Conservation (phyloP, 2,888 invertebrate species). For the Stegana nigrithorax region DNA sequence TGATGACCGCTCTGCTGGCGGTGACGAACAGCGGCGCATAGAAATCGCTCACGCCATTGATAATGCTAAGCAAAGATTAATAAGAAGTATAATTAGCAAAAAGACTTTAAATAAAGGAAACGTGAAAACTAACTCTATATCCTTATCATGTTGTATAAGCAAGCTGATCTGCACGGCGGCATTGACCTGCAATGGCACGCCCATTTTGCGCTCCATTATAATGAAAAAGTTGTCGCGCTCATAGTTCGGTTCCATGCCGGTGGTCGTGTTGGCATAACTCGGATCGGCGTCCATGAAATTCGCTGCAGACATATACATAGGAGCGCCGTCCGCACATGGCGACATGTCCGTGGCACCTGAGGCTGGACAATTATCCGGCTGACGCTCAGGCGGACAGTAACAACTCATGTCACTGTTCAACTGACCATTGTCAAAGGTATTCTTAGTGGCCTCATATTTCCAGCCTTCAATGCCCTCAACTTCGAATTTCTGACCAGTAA, state of each 20-base stretch:
- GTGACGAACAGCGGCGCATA: conserved; percentile 59
- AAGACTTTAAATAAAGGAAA: not conserved
- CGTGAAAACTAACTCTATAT: conserved; percentile 71
- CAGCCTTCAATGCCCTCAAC: conserved; percentile 55
- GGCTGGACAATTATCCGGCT: conserved; percentile 67
- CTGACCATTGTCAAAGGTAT: conserved; percentile 80
- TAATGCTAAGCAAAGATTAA: conserved; percentile 40
- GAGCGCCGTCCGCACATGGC: conserved; percentile 79
- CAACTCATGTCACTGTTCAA: conserved; percentile 74
- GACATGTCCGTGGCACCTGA: conserved; percentile 78
- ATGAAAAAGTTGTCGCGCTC: conserved; percentile 76
- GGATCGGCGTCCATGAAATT: conserved; percentile 83
- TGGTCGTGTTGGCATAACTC: conserved; percentile 73
- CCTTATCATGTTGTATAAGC: conserved; percentile 69
- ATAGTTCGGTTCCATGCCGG: conserved; percentile 75
- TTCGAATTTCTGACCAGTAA: conserved; percentile 40
- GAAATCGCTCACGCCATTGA: conserved; percentile 47
- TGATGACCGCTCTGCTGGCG: conserved; percentile 46
- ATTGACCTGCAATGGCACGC: conserved; percentile 79
- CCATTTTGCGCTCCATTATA: conserved; percentile 80
- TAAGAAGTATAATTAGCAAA: not conserved
- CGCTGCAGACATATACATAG: conserved; percentile 82
- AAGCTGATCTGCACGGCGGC: conserved; percentile 84
- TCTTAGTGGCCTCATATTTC: conserved; percentile 71
- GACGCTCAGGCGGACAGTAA: conserved; percentile 72